phyloP scores from a whole-genome alignment of 2,888 invertebrate genomes.

The Limnephilus marmoratus region DNA sequence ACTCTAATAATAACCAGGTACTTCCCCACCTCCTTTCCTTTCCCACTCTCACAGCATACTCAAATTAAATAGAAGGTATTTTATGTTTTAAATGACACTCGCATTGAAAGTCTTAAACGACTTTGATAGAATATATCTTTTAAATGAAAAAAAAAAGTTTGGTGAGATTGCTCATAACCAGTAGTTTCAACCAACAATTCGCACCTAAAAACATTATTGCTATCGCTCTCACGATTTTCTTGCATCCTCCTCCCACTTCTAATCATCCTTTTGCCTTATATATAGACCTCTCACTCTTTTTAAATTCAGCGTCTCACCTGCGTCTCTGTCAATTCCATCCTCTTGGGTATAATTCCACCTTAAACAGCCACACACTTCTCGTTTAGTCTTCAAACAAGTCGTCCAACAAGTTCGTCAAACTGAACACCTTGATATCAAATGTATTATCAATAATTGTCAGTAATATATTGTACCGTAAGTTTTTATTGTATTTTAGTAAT shows the following conservation, averaged over 20 bases:
- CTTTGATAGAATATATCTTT: neutral
- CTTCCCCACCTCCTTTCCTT: too few relatives aligned
- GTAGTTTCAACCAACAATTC: slow-evolving; percentile 46
- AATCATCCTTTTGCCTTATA: neutral
- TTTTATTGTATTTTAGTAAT: too few relatives aligned
- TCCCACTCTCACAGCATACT: too few relatives aligned
- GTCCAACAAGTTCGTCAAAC: neutral
- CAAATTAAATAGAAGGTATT: too few relatives aligned
- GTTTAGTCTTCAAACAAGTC: neutral
- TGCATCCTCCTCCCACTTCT: slow-evolving; percentile 36
- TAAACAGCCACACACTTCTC: neutral
- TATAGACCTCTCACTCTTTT: slow-evolving; percentile 29
- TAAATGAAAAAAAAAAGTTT: neutral
- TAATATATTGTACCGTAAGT: neutral
- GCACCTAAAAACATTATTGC: slow-evolving; percentile 50
- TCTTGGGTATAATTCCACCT: slow-evolving; percentile 13
- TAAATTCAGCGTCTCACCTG: slow-evolving; percentile 46
- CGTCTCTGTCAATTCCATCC: slow-evolving; percentile 39
- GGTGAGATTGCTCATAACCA: neutral
- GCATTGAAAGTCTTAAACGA: neutral
- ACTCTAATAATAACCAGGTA: too few relatives aligned
- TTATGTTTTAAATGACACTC: too few relatives aligned
- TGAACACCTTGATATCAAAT: neutral
- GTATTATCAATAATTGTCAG: neutral
- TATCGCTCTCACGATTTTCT: slow-evolving; percentile 28